A percentile compares a stretch with the other conserved stretches of the same genome.
Conservation (phyloP, 2,888 invertebrate genomes). For the Protonemura montana region DNA sequence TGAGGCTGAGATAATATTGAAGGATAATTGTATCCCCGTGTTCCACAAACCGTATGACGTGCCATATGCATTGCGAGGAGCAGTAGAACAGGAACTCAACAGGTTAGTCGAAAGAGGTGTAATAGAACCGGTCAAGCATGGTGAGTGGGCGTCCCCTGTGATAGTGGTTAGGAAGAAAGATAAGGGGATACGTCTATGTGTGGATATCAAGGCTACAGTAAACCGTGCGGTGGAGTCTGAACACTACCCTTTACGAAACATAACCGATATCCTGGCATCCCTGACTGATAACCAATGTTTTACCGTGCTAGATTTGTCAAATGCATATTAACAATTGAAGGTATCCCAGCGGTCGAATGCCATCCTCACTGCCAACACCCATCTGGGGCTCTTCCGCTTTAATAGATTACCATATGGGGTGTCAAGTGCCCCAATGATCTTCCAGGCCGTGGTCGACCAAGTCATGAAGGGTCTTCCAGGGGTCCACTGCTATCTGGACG, state of each 20-base stretch:
- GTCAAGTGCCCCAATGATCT: constrained; percentile 52
- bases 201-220: constrained; percentile 54
- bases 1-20: neutral
- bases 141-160: constrained; percentile 42
- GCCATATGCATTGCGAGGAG: neutral
- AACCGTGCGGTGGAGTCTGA: constrained; percentile 51
- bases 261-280: constrained; percentile 1
- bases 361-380: neutral
- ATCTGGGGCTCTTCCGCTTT: neutral
- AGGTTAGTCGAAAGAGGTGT: neutral
- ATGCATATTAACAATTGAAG: constrained; percentile 14
- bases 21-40: neutral
- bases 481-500: constrained; percentile 48
- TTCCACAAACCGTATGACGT: neutral
- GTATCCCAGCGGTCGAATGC: neutral
- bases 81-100: neutral
- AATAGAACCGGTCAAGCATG: neutral
- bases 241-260: neutral
- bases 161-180: constrained; percentile 54
- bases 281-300: neutral
- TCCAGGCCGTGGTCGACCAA: constrained; percentile 50
- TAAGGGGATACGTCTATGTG: constrained; percentile 52
- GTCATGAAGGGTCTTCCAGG: constrained; percentile 44
- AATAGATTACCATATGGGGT: constrained; percentile 19
- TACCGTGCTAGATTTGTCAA: neutral